phyloP scores from a whole-genome alignment of 2,888 invertebrate genomes.

The Rhagium mordax region DNA sequence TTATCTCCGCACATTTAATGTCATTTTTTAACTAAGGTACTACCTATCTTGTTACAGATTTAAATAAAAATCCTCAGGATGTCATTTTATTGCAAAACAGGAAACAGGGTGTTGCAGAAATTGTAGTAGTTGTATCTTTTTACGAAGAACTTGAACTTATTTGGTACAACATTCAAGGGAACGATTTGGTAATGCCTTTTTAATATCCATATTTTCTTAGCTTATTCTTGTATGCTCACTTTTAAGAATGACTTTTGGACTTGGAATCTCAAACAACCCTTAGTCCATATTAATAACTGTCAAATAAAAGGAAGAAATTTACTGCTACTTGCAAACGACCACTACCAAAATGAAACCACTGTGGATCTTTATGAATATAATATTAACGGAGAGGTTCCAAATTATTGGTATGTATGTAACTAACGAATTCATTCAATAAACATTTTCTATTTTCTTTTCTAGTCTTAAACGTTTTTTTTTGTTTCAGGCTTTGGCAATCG shows the following conservation, averaged over 20 bases:
- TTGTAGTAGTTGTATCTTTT: slow-evolving; percentile 57
- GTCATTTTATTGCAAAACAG: slow-evolving; percentile 56
- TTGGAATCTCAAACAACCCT: slow-evolving; percentile 56
- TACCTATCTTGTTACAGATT: slow-evolving; percentile 42
- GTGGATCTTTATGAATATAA: slow-evolving; percentile 65
- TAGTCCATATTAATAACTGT: slow-evolving; percentile 50
- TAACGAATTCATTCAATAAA: not conserved
- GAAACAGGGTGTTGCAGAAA: slow-evolving; percentile 49
- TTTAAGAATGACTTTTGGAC: slow-evolving; percentile 56
- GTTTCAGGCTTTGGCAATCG: slow-evolving; percentile 57
- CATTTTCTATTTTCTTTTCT: not conserved
- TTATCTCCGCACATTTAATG: too few species aligned
- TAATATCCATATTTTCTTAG: not conserved
- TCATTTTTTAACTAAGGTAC: too few species aligned
- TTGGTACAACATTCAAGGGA: slow-evolving; percentile 62
- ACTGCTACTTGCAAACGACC: slow-evolving; percentile 50
- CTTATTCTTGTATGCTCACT: not conserved
- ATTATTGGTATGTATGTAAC: slow-evolving; percentile 65
- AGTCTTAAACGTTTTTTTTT: not conserved
- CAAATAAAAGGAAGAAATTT: slow-evolving; percentile 49
- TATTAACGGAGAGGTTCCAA: slow-evolving; percentile 49
- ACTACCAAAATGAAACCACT: slow-evolving; percentile 39
- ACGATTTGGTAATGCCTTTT: slow-evolving; percentile 51
- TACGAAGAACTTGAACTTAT: slow-evolving; percentile 55
- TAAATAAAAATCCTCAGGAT: slow-evolving; percentile 46